Evolutionary conservation across 2,113 vertebrate species (phyloP).

Genomic region (Ondatra zibethicus): DNA sequence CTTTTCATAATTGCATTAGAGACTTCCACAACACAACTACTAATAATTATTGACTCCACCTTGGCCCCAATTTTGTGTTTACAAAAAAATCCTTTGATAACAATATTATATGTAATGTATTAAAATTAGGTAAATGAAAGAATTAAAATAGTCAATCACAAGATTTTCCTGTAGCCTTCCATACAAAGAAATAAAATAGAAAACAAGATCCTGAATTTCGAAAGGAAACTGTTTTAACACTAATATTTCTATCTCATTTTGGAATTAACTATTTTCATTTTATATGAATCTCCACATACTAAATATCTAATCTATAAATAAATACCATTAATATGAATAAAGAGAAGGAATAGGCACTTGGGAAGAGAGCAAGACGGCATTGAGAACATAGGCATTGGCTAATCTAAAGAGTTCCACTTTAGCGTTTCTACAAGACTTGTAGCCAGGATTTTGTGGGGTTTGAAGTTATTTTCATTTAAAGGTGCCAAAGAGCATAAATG

Average conservation of each 20-base stretch:
- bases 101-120: constrained; percentile 58
- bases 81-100: constrained; percentile 64
- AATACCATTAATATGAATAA: neutral
- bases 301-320: neutral
- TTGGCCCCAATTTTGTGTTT: constrained; percentile 76
- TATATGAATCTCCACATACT: neutral
- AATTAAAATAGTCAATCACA: neutral
- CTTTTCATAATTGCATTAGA: neutral
- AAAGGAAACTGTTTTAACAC: neutral
- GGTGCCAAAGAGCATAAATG: neutral
- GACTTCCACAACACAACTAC: neutral
- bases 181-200: neutral
- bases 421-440: neutral
- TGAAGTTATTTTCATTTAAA: neutral
- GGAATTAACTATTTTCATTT: neutral
- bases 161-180: neutral
- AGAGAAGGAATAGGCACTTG: too few species aligned
- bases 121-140: constrained; percentile 61
- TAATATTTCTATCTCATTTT: neutral
- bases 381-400: neutral
- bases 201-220: neutral
- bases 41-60: constrained; percentile 73
- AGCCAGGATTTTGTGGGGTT: neutral
- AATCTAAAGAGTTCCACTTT: neutral
- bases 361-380: neutral